Conservation (phyloP, 1,140 invertebrate genomes). For the Macrotrachela quadricornifera region DNA sequence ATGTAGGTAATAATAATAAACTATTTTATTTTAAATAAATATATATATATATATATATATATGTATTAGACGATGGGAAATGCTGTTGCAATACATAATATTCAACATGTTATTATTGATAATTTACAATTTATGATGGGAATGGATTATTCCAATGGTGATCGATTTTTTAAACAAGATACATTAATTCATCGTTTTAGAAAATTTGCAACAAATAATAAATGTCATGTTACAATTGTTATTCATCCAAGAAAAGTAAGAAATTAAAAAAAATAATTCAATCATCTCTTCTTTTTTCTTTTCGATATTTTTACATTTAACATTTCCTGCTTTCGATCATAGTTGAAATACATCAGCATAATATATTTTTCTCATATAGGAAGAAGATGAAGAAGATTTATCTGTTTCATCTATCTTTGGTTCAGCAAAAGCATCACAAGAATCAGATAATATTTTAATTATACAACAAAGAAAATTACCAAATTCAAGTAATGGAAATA, state of each 20-base stretch:
- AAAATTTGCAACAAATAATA: conserved; percentile 64
- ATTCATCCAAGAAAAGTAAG: conserved; percentile 77
- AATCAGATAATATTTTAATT: conserved; percentile 86
- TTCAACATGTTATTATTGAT: conserved; percentile 84
- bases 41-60: background rate
- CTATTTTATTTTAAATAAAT: conserved; percentile 7
- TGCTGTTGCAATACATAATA: conserved; percentile 72
- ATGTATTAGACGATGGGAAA: conserved; percentile 55
- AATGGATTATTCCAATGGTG: conserved; percentile 39
- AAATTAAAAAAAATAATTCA: background rate
- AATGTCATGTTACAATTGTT: conserved; percentile 85
- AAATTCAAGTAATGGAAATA: too few species aligned
- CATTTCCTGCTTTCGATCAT: too few species aligned
- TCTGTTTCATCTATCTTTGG: conserved; percentile 79
- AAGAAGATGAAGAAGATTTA: conserved; percentile 51
- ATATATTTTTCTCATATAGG: conserved; percentile 24
- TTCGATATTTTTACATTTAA: too few species aligned
- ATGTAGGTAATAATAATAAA: conserved; percentile 37
- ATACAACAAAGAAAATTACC: conserved; percentile 47
- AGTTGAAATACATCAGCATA: too few species aligned
- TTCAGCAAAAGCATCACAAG: conserved; percentile 78
- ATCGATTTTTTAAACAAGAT: conserved; percentile 73
- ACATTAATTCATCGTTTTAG: conserved; percentile 62
- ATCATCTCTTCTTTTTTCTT: background rate
- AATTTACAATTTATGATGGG: conserved; percentile 99